These are phyloP conservation scores for Bombus cullumanus DNA, from an alignment of 1,140 invertebrate species.

Conservation along the genomic window DNA sequence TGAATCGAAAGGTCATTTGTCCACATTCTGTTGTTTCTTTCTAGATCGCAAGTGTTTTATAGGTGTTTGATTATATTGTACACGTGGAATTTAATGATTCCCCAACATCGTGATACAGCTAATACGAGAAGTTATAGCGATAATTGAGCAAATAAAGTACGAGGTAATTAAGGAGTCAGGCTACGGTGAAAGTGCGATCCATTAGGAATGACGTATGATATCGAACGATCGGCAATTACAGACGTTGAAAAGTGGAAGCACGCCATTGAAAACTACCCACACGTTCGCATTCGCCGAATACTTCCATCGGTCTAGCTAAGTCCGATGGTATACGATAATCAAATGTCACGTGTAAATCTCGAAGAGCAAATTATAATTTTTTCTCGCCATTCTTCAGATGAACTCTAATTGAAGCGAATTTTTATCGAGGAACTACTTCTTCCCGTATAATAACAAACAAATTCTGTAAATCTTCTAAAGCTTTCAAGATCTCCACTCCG, in stretches of 20 bases:
- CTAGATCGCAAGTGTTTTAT: neutral
- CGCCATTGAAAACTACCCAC: slow-evolving; percentile 29
- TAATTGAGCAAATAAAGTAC: slow-evolving; percentile 21
- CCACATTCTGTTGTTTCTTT: neutral
- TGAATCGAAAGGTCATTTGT: neutral
- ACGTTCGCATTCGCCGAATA: slow-evolving; percentile 2
- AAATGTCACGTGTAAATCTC: neutral
- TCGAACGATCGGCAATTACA: slow-evolving; percentile 19
- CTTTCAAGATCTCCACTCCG: neutral
- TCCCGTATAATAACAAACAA: too few species aligned
- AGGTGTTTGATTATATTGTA: neutral
- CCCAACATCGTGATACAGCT: neutral
- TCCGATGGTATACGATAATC: neutral
- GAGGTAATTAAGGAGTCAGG: slow-evolving; percentile 18
- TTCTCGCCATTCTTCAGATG: neutral
- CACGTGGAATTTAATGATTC: neutral
- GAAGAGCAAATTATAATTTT: neutral
- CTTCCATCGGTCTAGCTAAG: neutral
- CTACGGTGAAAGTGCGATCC: slow-evolving; percentile 31
- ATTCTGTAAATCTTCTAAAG: too few species aligned
- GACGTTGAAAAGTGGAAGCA: slow-evolving; percentile 15
- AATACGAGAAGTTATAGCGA: slow-evolving; percentile 7
- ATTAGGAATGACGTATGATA: slow-evolving; percentile 27
- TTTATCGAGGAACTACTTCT: too few species aligned
- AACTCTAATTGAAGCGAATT: neutral